These are phyloP conservation scores for Astreopora myriophthalma DNA, from an alignment of 64 coral and sea anemone species.

Conservation along the genomic window DNA sequence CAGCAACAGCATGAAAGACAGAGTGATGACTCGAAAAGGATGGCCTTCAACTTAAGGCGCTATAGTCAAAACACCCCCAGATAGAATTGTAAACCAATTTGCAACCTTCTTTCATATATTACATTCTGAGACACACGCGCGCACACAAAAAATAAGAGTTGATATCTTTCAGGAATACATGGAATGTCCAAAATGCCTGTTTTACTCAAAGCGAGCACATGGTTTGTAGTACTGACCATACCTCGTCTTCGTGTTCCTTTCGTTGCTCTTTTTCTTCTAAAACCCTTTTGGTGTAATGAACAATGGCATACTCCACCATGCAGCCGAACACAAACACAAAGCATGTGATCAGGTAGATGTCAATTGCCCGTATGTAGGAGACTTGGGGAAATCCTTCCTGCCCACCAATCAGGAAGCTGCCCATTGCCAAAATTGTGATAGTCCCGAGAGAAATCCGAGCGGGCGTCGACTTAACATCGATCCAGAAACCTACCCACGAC, in stretches of 20 bases:
- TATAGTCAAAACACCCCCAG: too few species aligned
- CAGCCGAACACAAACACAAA: constrained; percentile 75
- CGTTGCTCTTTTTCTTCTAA: background rate
- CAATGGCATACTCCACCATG: constrained; percentile 76
- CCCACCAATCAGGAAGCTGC: constrained; percentile 64
- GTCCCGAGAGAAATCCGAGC: constrained; percentile 78
- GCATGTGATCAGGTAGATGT: constrained; percentile 77
- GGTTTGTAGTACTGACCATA: background rate
- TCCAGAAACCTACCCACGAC: constrained; percentile 85
- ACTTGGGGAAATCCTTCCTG: constrained; percentile 68
- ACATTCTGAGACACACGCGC: too few species aligned
- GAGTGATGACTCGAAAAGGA: too few species aligned
- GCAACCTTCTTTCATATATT: too few species aligned
- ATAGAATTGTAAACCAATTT: too few species aligned
- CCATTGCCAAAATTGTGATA: constrained; percentile 81
- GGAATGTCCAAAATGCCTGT: too few species aligned
- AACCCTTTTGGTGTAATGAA: constrained; percentile 47
- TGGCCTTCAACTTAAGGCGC: too few species aligned
- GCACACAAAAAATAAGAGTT: too few species aligned
- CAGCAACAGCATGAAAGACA: too few species aligned
- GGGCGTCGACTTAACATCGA: constrained; percentile 73
- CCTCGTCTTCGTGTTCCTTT: background rate
- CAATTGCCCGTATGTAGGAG: constrained; percentile 79
- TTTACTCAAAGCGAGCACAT: background rate
- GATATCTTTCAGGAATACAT: too few species aligned